phyloP scores from a whole-genome alignment of 2,797 vertebrate genomes.

The Cetoscarus ocellatus region DNA sequence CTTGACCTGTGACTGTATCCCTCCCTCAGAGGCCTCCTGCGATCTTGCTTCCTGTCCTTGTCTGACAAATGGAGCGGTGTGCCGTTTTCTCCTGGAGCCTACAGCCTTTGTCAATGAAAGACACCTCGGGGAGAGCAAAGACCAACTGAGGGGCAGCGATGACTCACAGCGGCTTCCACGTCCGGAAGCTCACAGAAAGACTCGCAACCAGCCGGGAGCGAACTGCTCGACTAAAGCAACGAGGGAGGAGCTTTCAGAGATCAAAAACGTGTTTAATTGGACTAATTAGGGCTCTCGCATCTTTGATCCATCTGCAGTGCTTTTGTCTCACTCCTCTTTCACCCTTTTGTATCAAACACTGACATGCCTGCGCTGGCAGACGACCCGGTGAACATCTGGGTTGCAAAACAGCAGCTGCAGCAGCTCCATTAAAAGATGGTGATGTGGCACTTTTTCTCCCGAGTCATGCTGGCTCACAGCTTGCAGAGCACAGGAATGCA shows the following conservation, averaged over 20 bases:
- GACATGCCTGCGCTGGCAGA: constrained; percentile 33
- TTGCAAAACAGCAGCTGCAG: constrained; percentile 49
- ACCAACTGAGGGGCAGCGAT: constrained; percentile 58
- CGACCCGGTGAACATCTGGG: constrained; percentile 45
- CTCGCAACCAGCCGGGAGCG: constrained; percentile 35
- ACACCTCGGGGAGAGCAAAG: constrained; percentile 63
- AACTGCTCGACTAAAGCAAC: constrained; percentile 33
- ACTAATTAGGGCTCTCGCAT: constrained; percentile 46
- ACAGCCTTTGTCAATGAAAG: constrained; percentile 68
- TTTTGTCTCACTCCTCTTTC: constrained; percentile 41
- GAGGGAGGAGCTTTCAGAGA: constrained; percentile 33
- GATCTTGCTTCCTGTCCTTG: constrained; percentile 33
- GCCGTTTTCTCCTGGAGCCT: constrained; percentile 59
- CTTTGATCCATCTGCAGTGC: constrained; percentile 55
- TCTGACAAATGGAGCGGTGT: constrained; percentile 62
- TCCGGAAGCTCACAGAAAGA: constrained; percentile 66
- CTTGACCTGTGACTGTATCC: constrained; percentile 27
- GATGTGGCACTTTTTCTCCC: constrained; percentile 65
- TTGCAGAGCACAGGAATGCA: constrained; percentile 51
- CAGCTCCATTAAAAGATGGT: constrained; percentile 47
- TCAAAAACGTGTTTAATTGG: constrained; percentile 63
- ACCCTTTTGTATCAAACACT: constrained; percentile 31
- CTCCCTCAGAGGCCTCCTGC: constrained; percentile 36
- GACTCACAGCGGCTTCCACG: constrained; percentile 65
- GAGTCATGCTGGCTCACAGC: constrained; percentile 58